phyloP scores from a whole-genome alignment of 1,140 invertebrate genomes.

The Elymnias hypermnestra region DNA sequence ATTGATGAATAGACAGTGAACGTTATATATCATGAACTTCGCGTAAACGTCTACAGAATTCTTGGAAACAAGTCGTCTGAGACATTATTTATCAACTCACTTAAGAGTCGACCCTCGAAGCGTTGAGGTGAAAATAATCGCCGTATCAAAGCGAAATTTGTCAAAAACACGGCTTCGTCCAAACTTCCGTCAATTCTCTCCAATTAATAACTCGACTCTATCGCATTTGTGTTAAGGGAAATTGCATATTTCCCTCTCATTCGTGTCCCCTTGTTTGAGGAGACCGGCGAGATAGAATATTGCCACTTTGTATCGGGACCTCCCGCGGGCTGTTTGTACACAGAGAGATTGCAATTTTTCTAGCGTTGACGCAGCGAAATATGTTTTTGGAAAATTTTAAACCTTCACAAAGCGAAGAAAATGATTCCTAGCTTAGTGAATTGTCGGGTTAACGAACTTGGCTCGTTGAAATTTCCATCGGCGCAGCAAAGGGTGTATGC shows the following conservation, averaged over 20 bases:
- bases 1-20: no score
- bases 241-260: slow-evolving; percentile 31
- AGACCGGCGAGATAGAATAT: slow-evolving; percentile 71
- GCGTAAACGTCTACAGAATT: slow-evolving; percentile 18
- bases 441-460: slow-evolving; percentile 35
- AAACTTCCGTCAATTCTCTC: slow-evolving; percentile 71
- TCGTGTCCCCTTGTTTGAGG: slow-evolving; percentile 68
- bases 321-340: slow-evolving; percentile 60
- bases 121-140: slow-evolving; percentile 70
- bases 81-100: slow-evolving; percentile 47
- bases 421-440: slow-evolving; percentile 35
- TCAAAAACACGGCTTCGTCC: slow-evolving; percentile 69
- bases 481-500: slow-evolving; percentile 9
- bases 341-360: slow-evolving; percentile 65
- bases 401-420: slow-evolving; percentile 42
- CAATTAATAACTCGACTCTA: slow-evolving; percentile 64
- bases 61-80: slow-evolving; percentile 29
- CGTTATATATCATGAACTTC: no score
- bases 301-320: slow-evolving; percentile 69
- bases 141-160: slow-evolving; percentile 74
- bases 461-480: slow-evolving; percentile 29
- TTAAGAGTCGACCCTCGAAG: slow-evolving; percentile 50
- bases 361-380: slow-evolving; percentile 41
- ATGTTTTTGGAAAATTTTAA: slow-evolving; percentile 53
- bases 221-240: slow-evolving; percentile 30